A percentile compares a stretch with the other conserved stretches of the same genome.
phyloP scores from a whole-genome alignment of 2,113 vertebrate species.

The human region GRCh38 chr16:89904001-89904500 shows the following conservation, averaged over 20 bases:
- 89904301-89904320: neutral
- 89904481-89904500: neutral
- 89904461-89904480: neutral
- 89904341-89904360: no score
- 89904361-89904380: neutral
- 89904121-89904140: slow-evolving; percentile 92
- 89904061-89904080: neutral
- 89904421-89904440: neutral
- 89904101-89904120: slow-evolving; percentile 83
- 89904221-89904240: neutral
- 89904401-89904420: neutral
- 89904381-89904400: neutral
- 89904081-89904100: neutral
- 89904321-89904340: no score
- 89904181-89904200: slow-evolving; percentile 92
- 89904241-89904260: neutral
- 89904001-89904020: neutral
- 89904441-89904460: no score
- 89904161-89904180: slow-evolving; percentile 87
- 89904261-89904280: neutral
- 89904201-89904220: slow-evolving; percentile 86
- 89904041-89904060: neutral
- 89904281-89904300: neutral
- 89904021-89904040: neutral
- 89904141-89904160: slow-evolving; percentile 93